phyloP scores from a whole-genome alignment of 2,113 vertebrate genomes.

The Grammomys surdaster region DNA sequence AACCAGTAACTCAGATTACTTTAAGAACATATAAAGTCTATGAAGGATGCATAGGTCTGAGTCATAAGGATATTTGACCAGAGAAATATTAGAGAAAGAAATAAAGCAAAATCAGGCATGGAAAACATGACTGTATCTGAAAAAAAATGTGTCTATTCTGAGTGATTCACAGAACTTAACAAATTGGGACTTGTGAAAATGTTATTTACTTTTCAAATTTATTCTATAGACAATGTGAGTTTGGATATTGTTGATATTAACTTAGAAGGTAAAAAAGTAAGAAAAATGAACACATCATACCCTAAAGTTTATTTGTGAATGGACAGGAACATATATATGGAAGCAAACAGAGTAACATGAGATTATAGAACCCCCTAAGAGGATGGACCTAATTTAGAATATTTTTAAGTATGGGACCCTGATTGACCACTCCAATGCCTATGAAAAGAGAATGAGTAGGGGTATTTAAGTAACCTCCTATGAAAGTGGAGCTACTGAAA shows the following conservation, averaged over 20 bases:
- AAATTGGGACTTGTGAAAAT: neutral
- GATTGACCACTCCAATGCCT: no score
- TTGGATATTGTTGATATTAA: neutral
- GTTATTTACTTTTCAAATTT: neutral
- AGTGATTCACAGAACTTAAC: neutral
- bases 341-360: neutral
- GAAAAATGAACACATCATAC: neutral
- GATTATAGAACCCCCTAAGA: neutral
- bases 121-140: neutral
- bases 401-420: neutral
- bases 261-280: neutral
- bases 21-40: neutral
- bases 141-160: neutral
- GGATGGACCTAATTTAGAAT: neutral
- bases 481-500: neutral
- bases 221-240: neutral
- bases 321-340: neutral
- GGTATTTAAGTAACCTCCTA: neutral
- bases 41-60: neutral
- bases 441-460: neutral
- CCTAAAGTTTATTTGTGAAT: neutral
- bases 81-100: neutral
- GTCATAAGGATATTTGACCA: neutral
- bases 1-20: neutral
- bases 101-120: accelerated